Base-by-base conservation (phyloP, 2,888 invertebrate species). In the Thyatira batis region DNA sequence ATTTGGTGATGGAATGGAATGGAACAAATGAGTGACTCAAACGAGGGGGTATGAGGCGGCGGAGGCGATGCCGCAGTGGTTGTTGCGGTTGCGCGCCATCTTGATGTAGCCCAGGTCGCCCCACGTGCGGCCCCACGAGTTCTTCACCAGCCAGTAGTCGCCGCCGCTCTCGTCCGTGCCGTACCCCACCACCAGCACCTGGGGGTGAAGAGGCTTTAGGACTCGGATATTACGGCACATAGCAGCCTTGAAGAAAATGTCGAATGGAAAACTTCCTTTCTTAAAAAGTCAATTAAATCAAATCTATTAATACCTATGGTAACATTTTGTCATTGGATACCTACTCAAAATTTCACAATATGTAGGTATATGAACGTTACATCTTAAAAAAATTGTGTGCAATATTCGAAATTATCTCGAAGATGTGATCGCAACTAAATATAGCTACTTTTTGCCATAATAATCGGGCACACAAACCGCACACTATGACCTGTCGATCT, bases 91-190 rank as follows among this genome's bases (percentile, higher is more conserved):
- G 70, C 98, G 94, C 25, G 96, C 93, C 95, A 98, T 97, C 88
- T 95, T 95, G 75, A 98, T 95, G 92, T 96, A 98, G 44, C 98
- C 98, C 5, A 95, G 80, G 49, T 95, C 93, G 30, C 98, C 98
- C 98, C 98, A 98, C 11, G 89, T 80, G 61, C 91, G 85, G 11
- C 96, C 94, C 96, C 96, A 97, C 50, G 97, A 97, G 90, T 97
- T 97, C 92, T 97, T 97, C 54, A 97, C 96, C 23, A 97, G 87
- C 96, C 97, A 97, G 85, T 96, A 97, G 82, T 96, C 96, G 54
- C 93, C 83, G 54, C 96, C 97, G 9, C 67, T 61, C 64, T 94
- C 93, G 67, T 94, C 94, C 3, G 95, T 94, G 66, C 97, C 97
- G 86, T 97, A 97, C 0, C 97, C 97, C 13, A 97, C 96, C 57